Conservation (phyloP, 2,797 vertebrate genomes). For the Propithecus deckenii region DNA sequence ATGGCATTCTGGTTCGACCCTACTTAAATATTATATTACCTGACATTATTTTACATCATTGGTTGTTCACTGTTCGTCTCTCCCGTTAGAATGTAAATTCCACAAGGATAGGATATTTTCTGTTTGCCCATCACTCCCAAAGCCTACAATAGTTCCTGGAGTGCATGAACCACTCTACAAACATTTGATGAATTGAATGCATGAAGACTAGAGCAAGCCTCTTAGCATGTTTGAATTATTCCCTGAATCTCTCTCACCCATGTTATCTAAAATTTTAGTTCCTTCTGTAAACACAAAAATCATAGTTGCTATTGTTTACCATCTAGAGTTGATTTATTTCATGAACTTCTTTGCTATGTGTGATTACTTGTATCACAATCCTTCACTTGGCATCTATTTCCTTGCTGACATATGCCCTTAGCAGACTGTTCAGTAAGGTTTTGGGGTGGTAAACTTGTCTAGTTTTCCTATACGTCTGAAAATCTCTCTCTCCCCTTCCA, state of each 20-base stretch:
- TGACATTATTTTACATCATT: not conserved
- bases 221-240: not conserved
- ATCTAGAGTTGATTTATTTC: not conserved
- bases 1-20: not conserved
- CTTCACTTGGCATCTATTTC: not conserved
- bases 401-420: not conserved
- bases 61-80: not conserved
- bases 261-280: not conserved
- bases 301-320: not conserved
- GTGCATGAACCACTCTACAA: not conserved
- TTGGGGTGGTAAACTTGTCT: not conserved
- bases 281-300: not conserved
- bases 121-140: not conserved
- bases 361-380: not conserved
- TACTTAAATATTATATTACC: not conserved
- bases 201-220: not conserved
- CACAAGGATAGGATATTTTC: not conserved
- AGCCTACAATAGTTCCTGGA: not conserved
- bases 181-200: not conserved
- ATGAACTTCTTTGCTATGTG: not conserved
- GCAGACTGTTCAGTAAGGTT: not conserved
- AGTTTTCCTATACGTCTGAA: not conserved
- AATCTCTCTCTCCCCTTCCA: not conserved
- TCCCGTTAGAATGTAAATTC: not conserved
- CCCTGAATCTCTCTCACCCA: not conserved